A percentile compares a stretch with the other conserved stretches of the same genome.
Conservation (phyloP, 2,113 vertebrate species). For the Alligator mississippiensis region DNA sequence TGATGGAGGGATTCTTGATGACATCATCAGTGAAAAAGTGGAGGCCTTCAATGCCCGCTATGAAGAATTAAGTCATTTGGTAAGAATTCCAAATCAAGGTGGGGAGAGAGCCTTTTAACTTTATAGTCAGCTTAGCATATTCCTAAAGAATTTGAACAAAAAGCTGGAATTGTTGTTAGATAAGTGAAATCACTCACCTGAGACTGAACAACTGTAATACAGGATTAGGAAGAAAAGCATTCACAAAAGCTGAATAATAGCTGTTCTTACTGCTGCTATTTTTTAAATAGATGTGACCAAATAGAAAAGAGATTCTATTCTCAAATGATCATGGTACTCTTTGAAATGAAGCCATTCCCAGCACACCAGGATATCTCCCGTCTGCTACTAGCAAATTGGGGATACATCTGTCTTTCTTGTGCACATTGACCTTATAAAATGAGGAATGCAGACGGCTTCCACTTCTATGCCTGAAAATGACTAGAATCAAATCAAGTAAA, state of each 20-base stretch:
- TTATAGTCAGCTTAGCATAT: neutral
- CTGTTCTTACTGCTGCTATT: neutral
- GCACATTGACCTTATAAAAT: neutral
- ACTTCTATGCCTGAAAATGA: neutral
- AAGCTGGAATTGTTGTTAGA: neutral
- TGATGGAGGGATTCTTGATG: constrained; percentile 97
- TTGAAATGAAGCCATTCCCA: neutral
- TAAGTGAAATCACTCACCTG: neutral
- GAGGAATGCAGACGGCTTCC: neutral
- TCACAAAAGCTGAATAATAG: neutral
- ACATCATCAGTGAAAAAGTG: constrained; percentile 96
- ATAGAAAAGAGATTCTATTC: neutral
- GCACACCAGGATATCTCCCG: neutral
- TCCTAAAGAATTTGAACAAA: neutral
- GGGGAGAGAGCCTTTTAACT: neutral
- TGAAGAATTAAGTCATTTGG: constrained; percentile 91
- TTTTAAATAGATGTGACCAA: neutral
- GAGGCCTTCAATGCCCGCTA: constrained; percentile 92
- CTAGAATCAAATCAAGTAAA: neutral
- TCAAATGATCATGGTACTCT: neutral
- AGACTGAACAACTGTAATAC: neutral
- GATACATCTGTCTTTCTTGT: neutral
- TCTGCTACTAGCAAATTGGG: neutral
- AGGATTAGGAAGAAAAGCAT: neutral
- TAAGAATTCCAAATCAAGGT: constrained; percentile 68